Percentiles rank a stretch among this genome's conserved stretches.
These are phyloP conservation scores for Acanthosoma haemorrhoidale DNA, from an alignment of 2,888 invertebrate species.

Conservation along the genomic window DNA sequence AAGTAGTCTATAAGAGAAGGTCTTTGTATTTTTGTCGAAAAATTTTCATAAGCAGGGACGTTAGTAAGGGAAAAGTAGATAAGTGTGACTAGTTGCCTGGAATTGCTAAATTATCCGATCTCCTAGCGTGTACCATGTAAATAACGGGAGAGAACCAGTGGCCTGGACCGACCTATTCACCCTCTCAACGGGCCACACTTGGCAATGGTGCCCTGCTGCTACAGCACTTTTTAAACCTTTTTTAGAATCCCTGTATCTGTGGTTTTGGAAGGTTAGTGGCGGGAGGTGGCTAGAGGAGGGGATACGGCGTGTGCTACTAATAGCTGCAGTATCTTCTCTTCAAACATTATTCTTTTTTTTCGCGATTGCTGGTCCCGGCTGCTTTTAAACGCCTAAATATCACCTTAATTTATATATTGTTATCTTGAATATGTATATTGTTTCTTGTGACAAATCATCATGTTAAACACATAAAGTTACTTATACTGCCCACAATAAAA, in stretches of 20 bases:
- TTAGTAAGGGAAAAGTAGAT: neutral
- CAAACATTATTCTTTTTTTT: neutral
- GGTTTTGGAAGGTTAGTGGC: neutral
- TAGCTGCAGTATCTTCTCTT: neutral
- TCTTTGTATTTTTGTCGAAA: too few species aligned
- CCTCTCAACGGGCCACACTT: neutral
- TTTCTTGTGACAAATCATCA: too few species aligned
- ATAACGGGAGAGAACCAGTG: neutral
- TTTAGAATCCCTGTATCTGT: neutral
- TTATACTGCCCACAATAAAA: too few species aligned
- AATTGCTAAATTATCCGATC: too few species aligned
- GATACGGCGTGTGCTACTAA: neutral
- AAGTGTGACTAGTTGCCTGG: neutral
- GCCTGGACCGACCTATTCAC: neutral
- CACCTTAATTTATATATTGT: too few species aligned
- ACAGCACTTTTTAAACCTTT: neutral
- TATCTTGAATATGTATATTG: too few species aligned
- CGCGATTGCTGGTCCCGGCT: too few species aligned
- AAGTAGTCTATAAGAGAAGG: too few species aligned
- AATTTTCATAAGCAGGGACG: neutral
- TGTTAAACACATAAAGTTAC: too few species aligned
- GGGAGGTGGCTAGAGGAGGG: neutral
- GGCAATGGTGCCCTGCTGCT: neutral
- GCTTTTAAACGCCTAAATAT: too few species aligned
- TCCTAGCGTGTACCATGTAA: neutral